Percentiles rank a stretch among this genome's conserved stretches.
These are phyloP conservation scores for Erebia palarica DNA, from an alignment of 2,888 invertebrate genomes.

Conservation along the genomic window DNA sequence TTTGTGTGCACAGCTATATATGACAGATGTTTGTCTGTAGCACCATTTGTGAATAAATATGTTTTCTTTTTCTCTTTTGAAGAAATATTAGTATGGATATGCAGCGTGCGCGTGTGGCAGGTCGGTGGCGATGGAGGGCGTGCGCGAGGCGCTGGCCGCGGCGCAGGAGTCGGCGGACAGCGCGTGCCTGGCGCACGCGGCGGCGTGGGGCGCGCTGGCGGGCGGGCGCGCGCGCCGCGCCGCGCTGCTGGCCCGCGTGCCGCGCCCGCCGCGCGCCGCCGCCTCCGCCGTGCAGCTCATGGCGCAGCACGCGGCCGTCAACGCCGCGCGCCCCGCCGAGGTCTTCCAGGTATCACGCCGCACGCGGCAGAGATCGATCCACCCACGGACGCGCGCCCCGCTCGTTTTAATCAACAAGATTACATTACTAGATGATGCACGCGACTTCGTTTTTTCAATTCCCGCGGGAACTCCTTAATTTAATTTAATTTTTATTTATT, in stretches of 20 bases:
- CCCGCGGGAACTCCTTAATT: no score
- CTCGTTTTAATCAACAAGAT: no score
- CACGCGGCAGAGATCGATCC: slow-evolving; percentile 70
- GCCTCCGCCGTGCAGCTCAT: slow-evolving; percentile 90
- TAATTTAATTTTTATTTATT: no score
- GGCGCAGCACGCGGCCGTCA: slow-evolving; percentile 89
- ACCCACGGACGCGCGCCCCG: no score
- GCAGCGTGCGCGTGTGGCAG: slow-evolving; percentile 60
- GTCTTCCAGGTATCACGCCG: slow-evolving; percentile 75
- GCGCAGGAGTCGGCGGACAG: slow-evolving; percentile 95
- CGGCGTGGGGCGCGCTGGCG: slow-evolving; percentile 87
- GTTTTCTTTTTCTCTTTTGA: no score
- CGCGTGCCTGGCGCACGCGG: slow-evolving; percentile 91
- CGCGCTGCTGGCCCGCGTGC: slow-evolving; percentile 74
- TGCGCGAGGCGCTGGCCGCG: slow-evolving; percentile 93
- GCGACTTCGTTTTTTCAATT: no score
- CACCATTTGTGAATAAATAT: no score
- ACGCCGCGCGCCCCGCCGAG: slow-evolving; percentile 84
- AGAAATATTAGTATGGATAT: no score
- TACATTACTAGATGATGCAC: no score
- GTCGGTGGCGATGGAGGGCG: slow-evolving; percentile 88
- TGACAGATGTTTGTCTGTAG: no score
- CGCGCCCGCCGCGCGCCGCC: slow-evolving; percentile 88
- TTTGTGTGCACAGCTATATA: no score
- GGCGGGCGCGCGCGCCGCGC: slow-evolving; percentile 55